These are phyloP conservation scores for Oceanodroma tethys DNA, from an alignment of 2,113 vertebrate genomes.

Conservation along the genomic window DNA sequence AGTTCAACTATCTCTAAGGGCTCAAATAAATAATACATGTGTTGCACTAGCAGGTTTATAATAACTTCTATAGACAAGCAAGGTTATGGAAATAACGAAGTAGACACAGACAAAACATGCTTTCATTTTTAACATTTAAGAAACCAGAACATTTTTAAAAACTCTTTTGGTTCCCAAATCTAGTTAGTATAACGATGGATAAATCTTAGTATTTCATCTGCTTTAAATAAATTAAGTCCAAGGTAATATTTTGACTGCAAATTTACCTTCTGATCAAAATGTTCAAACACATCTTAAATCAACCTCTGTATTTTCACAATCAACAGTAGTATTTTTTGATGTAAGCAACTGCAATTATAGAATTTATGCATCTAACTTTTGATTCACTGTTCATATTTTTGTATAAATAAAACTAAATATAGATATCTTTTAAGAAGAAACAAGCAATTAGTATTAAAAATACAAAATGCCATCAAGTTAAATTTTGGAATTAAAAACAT, in stretches of 20 bases:
- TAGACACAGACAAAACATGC: background rate
- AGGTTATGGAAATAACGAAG: background rate
- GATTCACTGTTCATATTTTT: background rate
- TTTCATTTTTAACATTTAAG: background rate
- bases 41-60: background rate
- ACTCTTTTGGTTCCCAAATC: background rate
- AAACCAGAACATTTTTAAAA: background rate
- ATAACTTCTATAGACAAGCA: background rate
- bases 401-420: background rate
- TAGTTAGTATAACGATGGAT: background rate
- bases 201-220: background rate
- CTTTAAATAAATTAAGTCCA: background rate
- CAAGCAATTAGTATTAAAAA: background rate
- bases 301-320: background rate
- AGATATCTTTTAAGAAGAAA: background rate
- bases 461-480: background rate
- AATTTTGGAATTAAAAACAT: background rate
- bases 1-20: background rate
- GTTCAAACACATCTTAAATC: background rate
- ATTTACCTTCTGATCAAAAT: background rate
- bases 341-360: background rate
- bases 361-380: background rate
- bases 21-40: background rate
- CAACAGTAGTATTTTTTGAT: background rate
- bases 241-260: background rate